Percentiles rank a stretch among this genome's conserved stretches.
phyloP scores from a whole-genome alignment of 2,797 vertebrate genomes.

The Coendou prehensilis region DNA sequence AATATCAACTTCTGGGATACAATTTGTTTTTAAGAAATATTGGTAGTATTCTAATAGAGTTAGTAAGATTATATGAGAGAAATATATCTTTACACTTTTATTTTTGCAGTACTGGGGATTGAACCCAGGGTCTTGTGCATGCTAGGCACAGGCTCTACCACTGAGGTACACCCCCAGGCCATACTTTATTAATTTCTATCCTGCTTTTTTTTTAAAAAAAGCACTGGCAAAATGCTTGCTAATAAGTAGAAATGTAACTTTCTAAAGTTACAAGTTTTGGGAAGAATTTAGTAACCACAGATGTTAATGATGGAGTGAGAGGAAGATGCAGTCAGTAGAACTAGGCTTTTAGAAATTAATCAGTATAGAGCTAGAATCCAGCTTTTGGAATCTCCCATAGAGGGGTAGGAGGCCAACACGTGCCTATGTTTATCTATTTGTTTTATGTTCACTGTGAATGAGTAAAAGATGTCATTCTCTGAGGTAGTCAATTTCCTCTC shows the following conservation, averaged over 20 bases:
- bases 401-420: neutral
- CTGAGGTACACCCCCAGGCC: neutral
- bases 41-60: neutral
- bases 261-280: neutral
- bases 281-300: neutral
- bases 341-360: slow-evolving; percentile 6
- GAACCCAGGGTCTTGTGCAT: neutral
- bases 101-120: neutral
- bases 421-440: neutral
- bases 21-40: slow-evolving; percentile 42
- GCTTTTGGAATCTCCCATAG: neutral
- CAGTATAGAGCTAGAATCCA: neutral
- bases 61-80: slow-evolving; percentile 43
- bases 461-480: neutral
- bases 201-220: neutral
- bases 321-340: neutral
- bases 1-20: neutral
- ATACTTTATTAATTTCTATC: slow-evolving; percentile 32
- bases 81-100: neutral
- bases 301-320: neutral
- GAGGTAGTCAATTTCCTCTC: neutral
- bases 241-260: slow-evolving; percentile 6
- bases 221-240: neutral
- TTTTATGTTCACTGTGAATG: neutral
- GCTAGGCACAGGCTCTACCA: neutral